phyloP scores from a whole-genome alignment of 2,888 invertebrate species.

The Chamaedrilus cognettii region DNA sequence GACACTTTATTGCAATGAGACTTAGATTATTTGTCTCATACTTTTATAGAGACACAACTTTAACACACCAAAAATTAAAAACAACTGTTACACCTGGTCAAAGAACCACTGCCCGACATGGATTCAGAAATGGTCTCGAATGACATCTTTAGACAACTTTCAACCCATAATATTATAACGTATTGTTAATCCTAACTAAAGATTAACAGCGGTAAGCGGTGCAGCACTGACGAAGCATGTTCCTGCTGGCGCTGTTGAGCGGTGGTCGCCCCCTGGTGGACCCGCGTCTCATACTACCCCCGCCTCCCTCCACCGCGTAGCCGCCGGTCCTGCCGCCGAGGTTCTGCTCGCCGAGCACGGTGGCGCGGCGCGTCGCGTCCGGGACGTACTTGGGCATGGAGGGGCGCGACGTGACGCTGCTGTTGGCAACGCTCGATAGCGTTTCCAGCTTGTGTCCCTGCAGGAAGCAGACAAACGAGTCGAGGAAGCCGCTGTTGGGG shows the following conservation, averaged over 20 bases:
- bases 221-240: not conserved
- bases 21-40: too few species aligned
- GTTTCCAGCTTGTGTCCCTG: slow-evolving; percentile 56
- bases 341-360: not conserved
- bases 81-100: too few species aligned
- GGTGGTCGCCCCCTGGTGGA: not conserved
- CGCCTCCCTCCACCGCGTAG: too few species aligned
- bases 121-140: too few species aligned
- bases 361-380: slow-evolving; percentile 3
- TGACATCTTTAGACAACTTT: too few species aligned
- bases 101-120: too few species aligned
- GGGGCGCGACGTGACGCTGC: slow-evolving; percentile 47
- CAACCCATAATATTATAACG: not conserved
- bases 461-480: slow-evolving; percentile 51
- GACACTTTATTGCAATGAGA: too few species aligned
- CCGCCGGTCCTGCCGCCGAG: too few species aligned
- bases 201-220: not conserved
- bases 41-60: too few species aligned
- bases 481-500: slow-evolving; percentile 42
- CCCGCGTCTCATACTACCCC: not conserved
- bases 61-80: too few species aligned
- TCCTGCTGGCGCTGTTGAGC: not conserved
- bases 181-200: too few species aligned
- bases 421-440: slow-evolving; percentile 50
- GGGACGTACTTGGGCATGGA: slow-evolving; percentile 54